Evolutionary conservation across 2,888 invertebrate genomes (phyloP), one percentile per base, ranked within the genome.

Genomic region (Synanthedon vespiformis): DNA sequence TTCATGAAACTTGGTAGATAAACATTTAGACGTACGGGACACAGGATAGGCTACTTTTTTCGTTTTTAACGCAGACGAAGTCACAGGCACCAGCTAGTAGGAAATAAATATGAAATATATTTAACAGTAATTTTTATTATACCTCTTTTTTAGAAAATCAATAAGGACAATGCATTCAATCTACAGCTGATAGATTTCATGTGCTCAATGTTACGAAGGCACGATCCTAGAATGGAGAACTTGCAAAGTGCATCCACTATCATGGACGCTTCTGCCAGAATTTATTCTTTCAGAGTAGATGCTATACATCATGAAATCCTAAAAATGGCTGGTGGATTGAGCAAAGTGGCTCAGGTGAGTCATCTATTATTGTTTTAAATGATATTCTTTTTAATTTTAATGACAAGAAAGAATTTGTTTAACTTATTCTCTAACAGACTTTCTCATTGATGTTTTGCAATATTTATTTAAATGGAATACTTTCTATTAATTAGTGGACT

Each of bases 211-310:
- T 71, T 95, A n/a, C 88, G 90, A 47, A 90, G 92, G 52, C 92
- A 92, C 65, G 92, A 93, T 68, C 88, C 89, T 2, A 90, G 92
- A 6, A 88, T 94, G 80, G 92, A 92, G 55, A 90, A 91, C 65
- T 85, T 94, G 51, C 91, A 95, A 89, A 91, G 95, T 11, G 96
- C 95, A 1, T 94, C 95, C 50, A 93, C 93, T 0, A 93, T 96
- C 0, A 81, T 97, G 51, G 97, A 97, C 74, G 96, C 96, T 0
- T 94, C 96, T 8, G 91, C 95, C 0, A 94, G 95, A 71, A 95
- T 97, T 52, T 97, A 97, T 76, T 93, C 95, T 0, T 91, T 93
- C 56, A 89, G 96, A 55, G 97, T 97, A 0, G 97, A 97, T 76
- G 92, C 92, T 41, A 90, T 96, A 10, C 93, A 96, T 72, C 88